Evolutionary conservation across 2,888 invertebrate species (phyloP), one percentile per base, ranked within the genome.

Genomic region (Agonopterix alstromeriana): DNA sequence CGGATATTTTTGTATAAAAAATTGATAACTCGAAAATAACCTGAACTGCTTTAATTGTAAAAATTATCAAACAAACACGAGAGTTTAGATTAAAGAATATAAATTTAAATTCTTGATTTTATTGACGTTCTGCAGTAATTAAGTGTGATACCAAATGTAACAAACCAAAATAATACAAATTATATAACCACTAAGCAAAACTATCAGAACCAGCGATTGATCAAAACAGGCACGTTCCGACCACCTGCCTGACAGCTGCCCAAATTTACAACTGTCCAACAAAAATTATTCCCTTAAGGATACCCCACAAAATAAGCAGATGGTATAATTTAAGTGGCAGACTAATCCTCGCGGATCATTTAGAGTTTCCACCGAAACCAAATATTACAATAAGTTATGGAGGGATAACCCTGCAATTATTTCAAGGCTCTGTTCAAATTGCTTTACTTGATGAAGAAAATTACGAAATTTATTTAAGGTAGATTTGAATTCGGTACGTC

Each of bases 211-310:
- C 65, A 53, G 59, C 60, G 66, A 72, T 71, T 64, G 65, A 67
- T 70, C 72, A 74, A 69, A 70, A 70, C 60, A 65, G 69, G 80
- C 84, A 84, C 85, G 80, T 67, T 69, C 75, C 68, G 42, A 51
- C 65, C 86, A 85, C 84, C 85, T 85, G 86, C 75, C 69, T 53
- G 69, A 70, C 85, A 85, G 84, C 82, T 87, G 86, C 67, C 59
- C 63, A 65, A 73, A 76, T 75, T 73, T 71, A 77, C 69, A 79
- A 73, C 73, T 65, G 76, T 69, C 77, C 67, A 67, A 70, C 70
- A 75, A 75, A 77, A 81, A 82, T 82, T 56, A 72, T 70, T 67
- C 77, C 73, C 75, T 61, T 57, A 63, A 70, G 67, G 67, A 68
- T 57, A 66, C 69, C 67, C 62, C 54, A 63, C 60, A 62, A 70